A percentile compares a stretch with the other conserved stretches of the same genome.
These are phyloP conservation scores for Coregonus suidteri DNA, from an alignment of 2,797 vertebrate species.

Conservation along the genomic window DNA sequence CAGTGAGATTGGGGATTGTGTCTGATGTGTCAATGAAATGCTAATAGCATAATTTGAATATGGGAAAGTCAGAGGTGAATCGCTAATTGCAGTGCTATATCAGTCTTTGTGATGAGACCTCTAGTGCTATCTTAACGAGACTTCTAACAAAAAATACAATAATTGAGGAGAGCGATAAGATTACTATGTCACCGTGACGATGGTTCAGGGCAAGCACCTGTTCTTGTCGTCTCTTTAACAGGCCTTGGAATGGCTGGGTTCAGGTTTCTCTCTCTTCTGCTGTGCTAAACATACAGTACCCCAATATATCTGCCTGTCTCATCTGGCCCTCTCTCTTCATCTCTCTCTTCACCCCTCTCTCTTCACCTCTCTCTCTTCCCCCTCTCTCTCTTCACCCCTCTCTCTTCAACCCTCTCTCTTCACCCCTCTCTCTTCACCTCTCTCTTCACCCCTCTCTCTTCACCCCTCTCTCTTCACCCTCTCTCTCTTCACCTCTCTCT, in stretches of 20 bases:
- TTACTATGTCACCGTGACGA: conserved; percentile 29
- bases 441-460: too few species aligned
- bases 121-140: not conserved
- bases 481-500: too few species aligned
- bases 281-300: conserved; percentile 11
- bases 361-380: not conserved
- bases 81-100: not conserved
- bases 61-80: not conserved
- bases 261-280: conserved; percentile 36
- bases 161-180: conserved; percentile 31
- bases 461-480: too few species aligned
- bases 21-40: not conserved
- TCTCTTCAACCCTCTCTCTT: too few species aligned
- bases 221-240: conserved; percentile 52
- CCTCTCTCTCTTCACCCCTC: too few species aligned
- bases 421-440: too few species aligned
- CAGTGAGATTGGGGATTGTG: not conserved
- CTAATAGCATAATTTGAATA: not conserved
- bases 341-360: conserved; percentile 1
- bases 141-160: conserved; percentile 19
- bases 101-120: not conserved
- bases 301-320: conserved; percentile 25
- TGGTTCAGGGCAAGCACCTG: conserved; percentile 59
- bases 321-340: not conserved
- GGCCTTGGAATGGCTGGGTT: conserved; percentile 60